Evolutionary conservation across 1,140 invertebrate species (phyloP).

Genomic region (Amyelois transitella): DNA sequence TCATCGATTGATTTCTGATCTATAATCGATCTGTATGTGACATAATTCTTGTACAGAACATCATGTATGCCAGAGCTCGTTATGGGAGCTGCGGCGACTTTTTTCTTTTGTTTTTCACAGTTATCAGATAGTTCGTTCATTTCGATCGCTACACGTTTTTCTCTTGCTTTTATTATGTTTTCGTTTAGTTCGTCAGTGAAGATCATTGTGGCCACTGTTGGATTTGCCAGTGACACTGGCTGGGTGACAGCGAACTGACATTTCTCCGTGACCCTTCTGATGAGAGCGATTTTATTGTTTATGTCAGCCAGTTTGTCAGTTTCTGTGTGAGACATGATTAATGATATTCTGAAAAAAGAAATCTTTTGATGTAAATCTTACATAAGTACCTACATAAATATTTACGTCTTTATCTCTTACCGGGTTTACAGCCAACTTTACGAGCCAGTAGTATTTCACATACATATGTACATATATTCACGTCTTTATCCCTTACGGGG

Average conservation of each 20-base stretch:
- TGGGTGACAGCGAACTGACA: background rate
- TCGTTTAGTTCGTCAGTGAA: background rate
- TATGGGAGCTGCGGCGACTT: background rate
- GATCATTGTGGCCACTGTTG: background rate
- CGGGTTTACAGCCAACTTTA: too few relatives aligned
- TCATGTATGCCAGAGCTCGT: background rate
- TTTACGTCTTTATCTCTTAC: too few relatives aligned
- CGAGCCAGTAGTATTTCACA: too few relatives aligned
- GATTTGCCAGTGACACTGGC: background rate
- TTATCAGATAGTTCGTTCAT: background rate
- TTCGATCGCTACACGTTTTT: background rate
- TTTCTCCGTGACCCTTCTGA: too few relatives aligned
- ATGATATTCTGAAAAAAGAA: too few relatives aligned
- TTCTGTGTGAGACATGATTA: too few relatives aligned
- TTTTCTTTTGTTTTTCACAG: background rate
- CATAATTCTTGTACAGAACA: background rate
- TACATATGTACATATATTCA: too few relatives aligned
- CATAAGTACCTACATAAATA: too few relatives aligned
- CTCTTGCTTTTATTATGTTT: background rate
- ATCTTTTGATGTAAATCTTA: too few relatives aligned
- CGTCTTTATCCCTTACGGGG: too few relatives aligned
- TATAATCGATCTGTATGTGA: background rate
- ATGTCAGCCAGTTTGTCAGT: too few relatives aligned
- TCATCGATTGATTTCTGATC: background rate
- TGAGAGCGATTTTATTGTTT: too few relatives aligned